Conservation (phyloP, 2,797 vertebrate species). For the Tenualosa thibaudeaui region DNA sequence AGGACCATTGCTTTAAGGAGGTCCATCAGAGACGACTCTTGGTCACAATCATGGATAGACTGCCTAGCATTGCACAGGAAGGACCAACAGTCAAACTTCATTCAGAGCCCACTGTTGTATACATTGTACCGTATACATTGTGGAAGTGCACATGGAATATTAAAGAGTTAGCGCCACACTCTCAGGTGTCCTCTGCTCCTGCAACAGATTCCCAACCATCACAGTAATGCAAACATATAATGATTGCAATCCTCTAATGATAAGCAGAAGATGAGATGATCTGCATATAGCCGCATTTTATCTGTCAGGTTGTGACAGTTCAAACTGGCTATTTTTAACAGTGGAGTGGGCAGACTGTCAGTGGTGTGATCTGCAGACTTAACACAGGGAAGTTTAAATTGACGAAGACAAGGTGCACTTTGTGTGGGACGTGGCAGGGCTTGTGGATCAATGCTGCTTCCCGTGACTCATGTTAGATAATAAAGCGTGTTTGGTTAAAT, state of each 20-base stretch:
- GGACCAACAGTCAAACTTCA: background rate
- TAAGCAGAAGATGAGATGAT: background rate
- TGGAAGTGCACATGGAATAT: background rate
- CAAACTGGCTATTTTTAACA: slow-evolving; percentile 4
- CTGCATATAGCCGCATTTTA: background rate
- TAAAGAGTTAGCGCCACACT: background rate
- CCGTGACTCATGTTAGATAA: slow-evolving; percentile 2
- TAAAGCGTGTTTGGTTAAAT: slow-evolving; percentile 12
- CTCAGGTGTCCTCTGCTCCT: background rate
- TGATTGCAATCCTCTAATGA: background rate
- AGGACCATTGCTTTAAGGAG: background rate
- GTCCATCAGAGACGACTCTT: background rate
- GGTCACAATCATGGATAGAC: background rate
- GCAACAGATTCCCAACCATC: background rate
- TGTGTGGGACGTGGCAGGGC: background rate
- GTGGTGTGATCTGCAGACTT: background rate
- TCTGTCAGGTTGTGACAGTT: background rate
- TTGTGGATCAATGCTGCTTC: background rate
- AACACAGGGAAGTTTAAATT: background rate
- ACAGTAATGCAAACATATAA: background rate
- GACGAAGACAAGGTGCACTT: background rate
- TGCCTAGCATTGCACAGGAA: background rate
- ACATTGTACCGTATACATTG: background rate
- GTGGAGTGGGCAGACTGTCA: slow-evolving; percentile 34
- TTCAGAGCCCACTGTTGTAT: background rate